These are phyloP conservation scores for Xylota sylvarum DNA, from an alignment of 2,888 invertebrate genomes.

Conservation along the genomic window DNA sequence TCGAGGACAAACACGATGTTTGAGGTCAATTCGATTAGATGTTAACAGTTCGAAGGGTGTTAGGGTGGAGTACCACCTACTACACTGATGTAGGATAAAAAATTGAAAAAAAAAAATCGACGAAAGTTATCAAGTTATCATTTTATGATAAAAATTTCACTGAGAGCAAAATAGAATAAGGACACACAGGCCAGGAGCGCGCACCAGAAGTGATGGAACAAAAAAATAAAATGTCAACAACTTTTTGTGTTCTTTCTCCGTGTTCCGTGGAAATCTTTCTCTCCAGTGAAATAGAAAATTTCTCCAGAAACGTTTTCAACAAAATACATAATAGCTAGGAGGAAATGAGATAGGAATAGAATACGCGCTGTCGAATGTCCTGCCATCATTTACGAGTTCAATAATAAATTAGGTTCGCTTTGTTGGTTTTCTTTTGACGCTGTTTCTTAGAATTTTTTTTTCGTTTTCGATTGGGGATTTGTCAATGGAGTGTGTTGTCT, in stretches of 20 bases:
- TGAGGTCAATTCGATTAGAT: slow-evolving; percentile 74
- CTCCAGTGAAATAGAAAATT: slow-evolving; percentile 26
- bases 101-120: not conserved
- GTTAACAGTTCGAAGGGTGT: slow-evolving; percentile 44
- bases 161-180: not conserved
- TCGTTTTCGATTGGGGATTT: slow-evolving; percentile 3
- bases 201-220: slow-evolving; percentile 26
- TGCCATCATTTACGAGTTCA: slow-evolving; percentile 50
- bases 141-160: slow-evolving; percentile 57
- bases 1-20: slow-evolving; percentile 53
- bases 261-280: not conserved
- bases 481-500: not conserved
- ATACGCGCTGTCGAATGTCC: slow-evolving; percentile 22
- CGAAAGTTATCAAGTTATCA: slow-evolving; percentile 67
- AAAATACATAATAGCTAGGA: slow-evolving; percentile 17
- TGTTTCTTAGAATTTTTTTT: slow-evolving; percentile 32
- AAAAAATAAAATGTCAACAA: slow-evolving; percentile 25
- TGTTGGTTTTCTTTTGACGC: slow-evolving; percentile 10
- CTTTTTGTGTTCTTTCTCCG: not conserved
- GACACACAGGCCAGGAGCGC: slow-evolving; percentile 13
- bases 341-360: slow-evolving; percentile 4
- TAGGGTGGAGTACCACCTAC: slow-evolving; percentile 1
- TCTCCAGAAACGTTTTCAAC: slow-evolving; percentile 28
- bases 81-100: slow-evolving; percentile 4
- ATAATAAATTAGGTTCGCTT: slow-evolving; percentile 58